These are phyloP conservation scores for Cryptosula pallasiana DNA, from an alignment of 2,888 invertebrate species.

Conservation along the genomic window DNA sequence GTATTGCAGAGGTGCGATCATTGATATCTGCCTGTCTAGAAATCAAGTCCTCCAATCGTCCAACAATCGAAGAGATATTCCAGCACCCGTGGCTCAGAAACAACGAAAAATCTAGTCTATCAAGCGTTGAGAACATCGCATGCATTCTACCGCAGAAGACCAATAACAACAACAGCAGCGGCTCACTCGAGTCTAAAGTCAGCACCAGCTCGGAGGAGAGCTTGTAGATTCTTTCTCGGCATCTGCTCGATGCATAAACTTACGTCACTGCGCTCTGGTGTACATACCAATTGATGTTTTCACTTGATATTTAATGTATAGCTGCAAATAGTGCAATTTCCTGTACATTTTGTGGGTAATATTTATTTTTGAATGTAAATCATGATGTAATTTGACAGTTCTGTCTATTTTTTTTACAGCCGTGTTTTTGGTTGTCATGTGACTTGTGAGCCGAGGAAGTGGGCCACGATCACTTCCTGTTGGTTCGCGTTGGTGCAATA, in stretches of 20 bases:
- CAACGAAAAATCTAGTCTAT: constrained; percentile 17
- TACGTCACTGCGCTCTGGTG: too few species aligned
- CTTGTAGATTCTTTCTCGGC: too few species aligned
- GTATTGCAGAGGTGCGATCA: constrained; percentile 57
- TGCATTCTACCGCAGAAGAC: neutral
- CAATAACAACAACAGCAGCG: neutral
- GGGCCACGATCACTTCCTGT: too few species aligned
- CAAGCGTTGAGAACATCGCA: constrained; percentile 17
- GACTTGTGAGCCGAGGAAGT: neutral
- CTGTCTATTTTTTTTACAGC: neutral
- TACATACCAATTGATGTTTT: neutral
- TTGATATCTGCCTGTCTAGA: constrained; percentile 58
- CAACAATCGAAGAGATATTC: constrained; percentile 57
- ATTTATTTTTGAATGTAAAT: too few species aligned
- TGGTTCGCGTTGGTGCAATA: neutral
- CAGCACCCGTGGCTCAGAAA: constrained; percentile 57
- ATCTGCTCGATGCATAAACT: too few species aligned
- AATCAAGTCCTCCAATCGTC: constrained; percentile 56
- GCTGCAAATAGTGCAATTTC: neutral
- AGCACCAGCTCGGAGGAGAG: neutral
- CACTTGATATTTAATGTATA: neutral
- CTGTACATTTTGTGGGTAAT: neutral
- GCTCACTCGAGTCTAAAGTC: neutral
- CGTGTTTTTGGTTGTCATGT: neutral
- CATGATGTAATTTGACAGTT: neutral